Conservation (phyloP, 2,888 invertebrate species). For the Orthosia gothica region DNA sequence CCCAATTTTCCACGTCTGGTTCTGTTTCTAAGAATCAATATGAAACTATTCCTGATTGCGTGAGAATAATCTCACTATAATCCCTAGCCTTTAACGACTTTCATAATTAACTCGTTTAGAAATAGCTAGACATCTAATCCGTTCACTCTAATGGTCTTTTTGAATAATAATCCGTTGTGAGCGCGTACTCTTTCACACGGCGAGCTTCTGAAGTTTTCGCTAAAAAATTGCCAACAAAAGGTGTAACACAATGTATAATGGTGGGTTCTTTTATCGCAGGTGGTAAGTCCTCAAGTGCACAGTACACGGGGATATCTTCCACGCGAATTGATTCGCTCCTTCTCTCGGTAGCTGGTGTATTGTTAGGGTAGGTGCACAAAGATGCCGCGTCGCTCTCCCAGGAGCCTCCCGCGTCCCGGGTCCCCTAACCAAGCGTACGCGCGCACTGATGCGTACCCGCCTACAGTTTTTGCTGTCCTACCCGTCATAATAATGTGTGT, state of each 20-base stretch:
- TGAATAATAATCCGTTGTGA: slow-evolving; percentile 76
- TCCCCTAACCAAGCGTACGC: slow-evolving; percentile 51
- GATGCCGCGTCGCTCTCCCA: slow-evolving; percentile 79
- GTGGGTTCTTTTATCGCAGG: slow-evolving; percentile 84
- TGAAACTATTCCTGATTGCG: slow-evolving; percentile 51
- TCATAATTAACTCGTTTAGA: slow-evolving; percentile 33
- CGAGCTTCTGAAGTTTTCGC: slow-evolving; percentile 61
- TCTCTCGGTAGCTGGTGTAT: slow-evolving; percentile 78
- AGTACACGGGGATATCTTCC: slow-evolving; percentile 82
- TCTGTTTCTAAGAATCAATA: slow-evolving; percentile 54
- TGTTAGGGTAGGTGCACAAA: slow-evolving; percentile 80
- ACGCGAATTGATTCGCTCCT: slow-evolving; percentile 78
- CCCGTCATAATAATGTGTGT: slow-evolving; percentile 82
- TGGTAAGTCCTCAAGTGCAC: slow-evolving; percentile 89
- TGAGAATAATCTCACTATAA: slow-evolving; percentile 36
- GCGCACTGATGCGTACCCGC: slow-evolving; percentile 76
- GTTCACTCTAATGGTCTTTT: slow-evolving; percentile 78
- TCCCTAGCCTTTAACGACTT: slow-evolving; percentile 20
- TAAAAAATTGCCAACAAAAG: slow-evolving; percentile 82
- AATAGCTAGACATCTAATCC: slow-evolving; percentile 71
- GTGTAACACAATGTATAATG: slow-evolving; percentile 75
- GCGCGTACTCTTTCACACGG: slow-evolving; percentile 76
- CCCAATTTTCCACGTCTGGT: slow-evolving; percentile 39
- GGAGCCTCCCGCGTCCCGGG: slow-evolving; percentile 53
- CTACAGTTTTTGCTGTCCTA: slow-evolving; percentile 76